phyloP scores from a whole-genome alignment of 2,797 vertebrate genomes.

The Limosa lapponica region DNA sequence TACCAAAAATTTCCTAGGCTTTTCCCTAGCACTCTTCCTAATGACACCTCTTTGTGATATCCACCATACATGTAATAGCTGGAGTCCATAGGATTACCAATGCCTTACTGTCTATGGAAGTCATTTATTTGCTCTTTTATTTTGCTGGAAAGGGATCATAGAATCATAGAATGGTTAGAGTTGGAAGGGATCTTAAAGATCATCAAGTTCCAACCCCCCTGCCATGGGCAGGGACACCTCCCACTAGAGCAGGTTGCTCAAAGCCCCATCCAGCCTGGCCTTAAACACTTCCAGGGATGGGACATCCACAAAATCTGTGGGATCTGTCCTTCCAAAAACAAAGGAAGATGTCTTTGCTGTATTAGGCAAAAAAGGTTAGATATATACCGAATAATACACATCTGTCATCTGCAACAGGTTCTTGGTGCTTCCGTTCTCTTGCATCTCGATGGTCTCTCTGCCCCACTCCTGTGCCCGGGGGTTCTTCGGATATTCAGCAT shows the following conservation, averaged over 20 bases:
- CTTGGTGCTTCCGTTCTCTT: constrained; percentile 98
- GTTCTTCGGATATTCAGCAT: constrained; percentile 92
- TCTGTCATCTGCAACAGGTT: constrained; percentile 98
- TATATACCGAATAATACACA: constrained; percentile 93
- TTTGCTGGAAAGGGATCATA: neutral
- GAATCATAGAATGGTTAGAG: no score
- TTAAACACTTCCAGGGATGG: no score
- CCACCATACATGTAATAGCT: neutral
- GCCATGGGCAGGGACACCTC: no score
- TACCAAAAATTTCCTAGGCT: neutral
- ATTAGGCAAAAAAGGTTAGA: neutral
- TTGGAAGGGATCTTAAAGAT: no score
- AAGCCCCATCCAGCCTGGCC: no score
- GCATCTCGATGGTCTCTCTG: constrained; percentile 97
- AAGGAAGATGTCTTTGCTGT: neutral
- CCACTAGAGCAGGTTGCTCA: no score
- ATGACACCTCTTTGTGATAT: neutral
- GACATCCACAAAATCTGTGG: no score
- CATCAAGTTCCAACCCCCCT: no score
- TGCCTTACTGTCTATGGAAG: neutral
- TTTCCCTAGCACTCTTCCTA: neutral
- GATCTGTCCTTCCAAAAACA: neutral
- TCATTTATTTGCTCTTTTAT: neutral
- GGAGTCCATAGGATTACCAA: neutral
- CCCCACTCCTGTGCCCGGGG: constrained; percentile 95